Conservation (phyloP, 2,888 invertebrate species). For the Rhodophaea formosa region DNA sequence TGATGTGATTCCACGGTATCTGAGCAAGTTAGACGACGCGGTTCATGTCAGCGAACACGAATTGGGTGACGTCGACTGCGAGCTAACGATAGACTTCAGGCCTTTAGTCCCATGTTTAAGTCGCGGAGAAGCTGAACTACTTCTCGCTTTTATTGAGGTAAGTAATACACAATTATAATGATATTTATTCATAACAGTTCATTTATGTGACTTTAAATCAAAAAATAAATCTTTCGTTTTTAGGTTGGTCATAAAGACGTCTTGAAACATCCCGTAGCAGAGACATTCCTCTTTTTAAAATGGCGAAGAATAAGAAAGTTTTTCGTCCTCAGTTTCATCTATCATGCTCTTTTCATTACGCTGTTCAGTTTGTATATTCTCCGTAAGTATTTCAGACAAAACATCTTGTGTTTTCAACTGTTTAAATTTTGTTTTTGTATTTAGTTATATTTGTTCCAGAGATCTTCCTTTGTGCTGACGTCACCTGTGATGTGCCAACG, state of each 20-base stretch:
- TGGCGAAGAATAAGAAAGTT: constrained; percentile 92
- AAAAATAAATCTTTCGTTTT: constrained; percentile 24
- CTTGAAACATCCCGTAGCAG: constrained; percentile 91
- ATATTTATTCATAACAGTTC: not conserved
- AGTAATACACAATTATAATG: constrained; percentile 28
- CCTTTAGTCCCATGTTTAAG: constrained; percentile 82
- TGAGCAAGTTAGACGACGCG: constrained; percentile 86
- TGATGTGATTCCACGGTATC: constrained; percentile 87
- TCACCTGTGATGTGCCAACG: constrained; percentile 61
- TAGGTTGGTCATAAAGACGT: constrained; percentile 88
- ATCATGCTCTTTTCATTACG: constrained; percentile 88
- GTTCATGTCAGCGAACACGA: constrained; percentile 91
- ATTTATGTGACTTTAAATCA: not conserved
- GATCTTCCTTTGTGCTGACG: constrained; percentile 76
- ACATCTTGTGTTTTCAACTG: not conserved
- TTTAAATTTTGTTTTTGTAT: not conserved
- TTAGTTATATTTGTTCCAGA: constrained; percentile 50
- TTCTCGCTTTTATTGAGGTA: constrained; percentile 86
- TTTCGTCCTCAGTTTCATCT: constrained; percentile 88
- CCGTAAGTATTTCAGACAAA: constrained; percentile 63
- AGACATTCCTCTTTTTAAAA: constrained; percentile 91
- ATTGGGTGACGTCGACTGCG: constrained; percentile 92
- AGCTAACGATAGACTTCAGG: constrained; percentile 83
- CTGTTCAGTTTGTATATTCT: constrained; percentile 87
- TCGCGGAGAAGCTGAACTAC: constrained; percentile 85